These are phyloP conservation scores for Streblospio benedicti DNA, from an alignment of 1,140 invertebrate species.

Conservation along the genomic window DNA sequence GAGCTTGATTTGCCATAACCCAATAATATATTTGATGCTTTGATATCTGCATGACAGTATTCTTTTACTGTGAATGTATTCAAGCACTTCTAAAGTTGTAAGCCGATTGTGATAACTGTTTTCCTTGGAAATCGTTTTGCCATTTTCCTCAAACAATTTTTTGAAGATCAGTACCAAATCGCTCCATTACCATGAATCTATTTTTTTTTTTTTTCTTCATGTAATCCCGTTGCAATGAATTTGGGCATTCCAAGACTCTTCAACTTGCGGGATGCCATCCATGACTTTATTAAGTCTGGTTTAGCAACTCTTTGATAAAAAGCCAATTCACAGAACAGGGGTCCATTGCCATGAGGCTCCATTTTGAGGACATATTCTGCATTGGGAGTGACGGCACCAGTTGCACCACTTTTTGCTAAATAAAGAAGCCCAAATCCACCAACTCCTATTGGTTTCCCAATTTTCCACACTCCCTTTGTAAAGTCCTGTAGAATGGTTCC, in stretches of 20 bases:
- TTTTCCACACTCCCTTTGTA: constrained; percentile 70
- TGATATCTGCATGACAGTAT: constrained; percentile 89
- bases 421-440: constrained; percentile 93
- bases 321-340: constrained; percentile 89
- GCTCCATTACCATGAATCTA: constrained; percentile 81
- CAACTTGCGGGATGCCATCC: constrained; percentile 59
- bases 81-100: constrained; percentile 64
- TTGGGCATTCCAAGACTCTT: constrained; percentile 74
- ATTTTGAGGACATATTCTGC: constrained; percentile 83
- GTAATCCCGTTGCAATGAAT: constrained; percentile 75
- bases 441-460: constrained; percentile 76
- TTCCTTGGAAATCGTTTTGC: constrained; percentile 62
- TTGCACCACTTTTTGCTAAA: constrained; percentile 58
- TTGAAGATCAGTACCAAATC: constrained; percentile 80
- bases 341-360: constrained; percentile 86
- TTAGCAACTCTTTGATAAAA: constrained; percentile 78
- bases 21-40: constrained; percentile 80
- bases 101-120: constrained; percentile 67
- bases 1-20: constrained; percentile 55
- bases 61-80: constrained; percentile 81
- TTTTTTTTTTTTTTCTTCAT: constrained; percentile 62
- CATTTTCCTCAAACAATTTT: constrained; percentile 64
- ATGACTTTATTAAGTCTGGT: constrained; percentile 65
- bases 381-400: constrained; percentile 57
- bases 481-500: constrained; percentile 75